Evolutionary conservation across 2,888 invertebrate genomes (phyloP).

Genomic region (Chloroclysta siterata): DNA sequence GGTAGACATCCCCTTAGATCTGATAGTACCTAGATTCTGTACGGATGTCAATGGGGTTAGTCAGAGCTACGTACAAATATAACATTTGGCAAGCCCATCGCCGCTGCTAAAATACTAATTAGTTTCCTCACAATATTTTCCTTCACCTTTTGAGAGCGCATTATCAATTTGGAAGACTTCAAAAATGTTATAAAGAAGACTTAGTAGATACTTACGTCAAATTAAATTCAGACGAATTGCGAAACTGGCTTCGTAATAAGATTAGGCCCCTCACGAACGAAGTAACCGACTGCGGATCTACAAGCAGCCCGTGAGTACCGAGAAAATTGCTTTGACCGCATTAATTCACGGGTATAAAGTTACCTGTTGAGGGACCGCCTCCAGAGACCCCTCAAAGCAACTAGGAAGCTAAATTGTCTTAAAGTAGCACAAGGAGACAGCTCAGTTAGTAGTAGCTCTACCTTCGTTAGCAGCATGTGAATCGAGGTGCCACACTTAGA

Average conservation of each 20-base stretch:
- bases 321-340: conserved; percentile 72
- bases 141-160: no score
- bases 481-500: no score
- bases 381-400: conserved; percentile 66
- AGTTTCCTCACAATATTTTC: no score
- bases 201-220: background rate
- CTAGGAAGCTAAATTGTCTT: conserved; percentile 69
- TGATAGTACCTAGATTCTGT: no score
- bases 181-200: background rate
- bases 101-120: no score
- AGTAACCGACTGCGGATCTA: conserved; percentile 50
- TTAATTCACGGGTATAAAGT: conserved; percentile 72
- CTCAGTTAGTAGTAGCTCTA: no score
- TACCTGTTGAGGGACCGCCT: conserved; percentile 67
- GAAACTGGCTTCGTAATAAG: conserved; percentile 50
- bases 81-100: no score
- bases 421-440: conserved; percentile 49
- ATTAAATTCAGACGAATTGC: conserved; percentile 26
- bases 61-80: no score
- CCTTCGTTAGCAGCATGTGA: no score
- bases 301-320: conserved; percentile 57
- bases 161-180: no score
- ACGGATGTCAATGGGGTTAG: no score
- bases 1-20: no score
- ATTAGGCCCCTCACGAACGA: conserved; percentile 56